Evolutionary conservation across 2,888 invertebrate species (phyloP), one percentile per base, ranked within the genome.

Genomic region (Clitarchus hookeri): DNA sequence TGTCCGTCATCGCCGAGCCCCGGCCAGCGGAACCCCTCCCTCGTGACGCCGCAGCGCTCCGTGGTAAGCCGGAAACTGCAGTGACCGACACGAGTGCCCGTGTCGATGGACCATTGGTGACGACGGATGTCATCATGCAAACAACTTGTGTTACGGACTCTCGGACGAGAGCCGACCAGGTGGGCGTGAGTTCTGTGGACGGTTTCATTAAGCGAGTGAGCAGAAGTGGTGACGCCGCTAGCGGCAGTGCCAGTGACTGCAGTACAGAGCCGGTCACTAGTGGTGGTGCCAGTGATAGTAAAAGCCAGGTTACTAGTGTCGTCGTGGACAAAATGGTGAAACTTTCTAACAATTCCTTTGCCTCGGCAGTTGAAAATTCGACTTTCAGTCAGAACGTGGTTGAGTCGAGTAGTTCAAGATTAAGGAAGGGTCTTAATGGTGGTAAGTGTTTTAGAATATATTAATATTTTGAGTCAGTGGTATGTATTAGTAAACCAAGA

Each of bases 1-100:
- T 90, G 80, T 90, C 91, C 79, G 90, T 91, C 82, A 91, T 90
- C 53, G 90, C 91, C n/a, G 91, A 91, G 87, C 90, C 90, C 25
- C 84, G 65, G 13, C 65, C 65, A 19, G 65, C 65, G 65, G 65
- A 65, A 8, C 65, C 65, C n/a, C 65, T 65, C 65, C 65, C 65
- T n/a, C 65, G 65, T n/a, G 65, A 65, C 16, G n/a, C 65, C n/a
- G 65, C 8, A 6, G 8, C 48, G 8, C 48, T 48, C 16, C 48
- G 8, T 11, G 48, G 48, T 11, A 48, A 48, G 65, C 19, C 65
- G 1, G 65, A 65, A 19, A n/a, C 65, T 65, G 65, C n/a, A 8
- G 65, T n/a, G 23, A 9, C 8, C 6, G 65, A 65, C 65, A n/a
- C 65, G 23, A 65, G n/a, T 19, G n/a, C 65, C 23, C 65, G 16